These are phyloP conservation scores for Prunella strophiata DNA, from an alignment of 2,797 vertebrate species.

Conservation along the genomic window DNA sequence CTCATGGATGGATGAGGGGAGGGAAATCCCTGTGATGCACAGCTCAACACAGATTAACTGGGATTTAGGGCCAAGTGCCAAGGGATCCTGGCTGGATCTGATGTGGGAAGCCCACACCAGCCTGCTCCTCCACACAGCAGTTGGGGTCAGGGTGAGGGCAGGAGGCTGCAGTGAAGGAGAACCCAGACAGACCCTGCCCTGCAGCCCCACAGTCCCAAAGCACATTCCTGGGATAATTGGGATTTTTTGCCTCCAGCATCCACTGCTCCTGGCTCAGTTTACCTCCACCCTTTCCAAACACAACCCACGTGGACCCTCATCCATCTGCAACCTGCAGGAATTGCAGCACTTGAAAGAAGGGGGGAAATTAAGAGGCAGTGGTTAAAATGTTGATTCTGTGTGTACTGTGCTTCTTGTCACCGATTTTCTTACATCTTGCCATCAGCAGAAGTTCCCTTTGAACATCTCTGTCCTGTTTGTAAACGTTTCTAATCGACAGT, in stretches of 20 bases:
- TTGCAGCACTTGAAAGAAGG: not conserved
- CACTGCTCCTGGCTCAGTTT: not conserved
- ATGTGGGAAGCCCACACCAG: not conserved
- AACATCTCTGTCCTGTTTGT: not conserved
- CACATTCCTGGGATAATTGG: not conserved
- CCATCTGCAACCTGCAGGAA: not conserved
- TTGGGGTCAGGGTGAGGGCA: too few species aligned
- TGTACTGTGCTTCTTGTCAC: not conserved
- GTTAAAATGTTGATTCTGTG: not conserved
- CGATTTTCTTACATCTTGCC: not conserved
- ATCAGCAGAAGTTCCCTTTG: not conserved
- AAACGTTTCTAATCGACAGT: not conserved
- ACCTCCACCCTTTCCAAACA: not conserved
- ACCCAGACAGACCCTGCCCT: not conserved
- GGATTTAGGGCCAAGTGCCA: not conserved
- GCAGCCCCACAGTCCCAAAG: not conserved
- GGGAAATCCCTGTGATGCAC: not conserved
- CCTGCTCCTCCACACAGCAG: fast-evolving
- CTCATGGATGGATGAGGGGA: fast-evolving
- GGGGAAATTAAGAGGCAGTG: not conserved
- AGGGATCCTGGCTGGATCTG: not conserved
- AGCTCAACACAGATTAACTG: not conserved
- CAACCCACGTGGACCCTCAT: fast-evolving
- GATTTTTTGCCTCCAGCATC: not conserved
- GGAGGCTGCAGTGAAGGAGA: not conserved